Percentiles rank a stretch among this genome's conserved stretches.
Evolutionary conservation across 2,888 invertebrate genomes (phyloP).

Genomic region (Marronus borbonicus): DNA sequence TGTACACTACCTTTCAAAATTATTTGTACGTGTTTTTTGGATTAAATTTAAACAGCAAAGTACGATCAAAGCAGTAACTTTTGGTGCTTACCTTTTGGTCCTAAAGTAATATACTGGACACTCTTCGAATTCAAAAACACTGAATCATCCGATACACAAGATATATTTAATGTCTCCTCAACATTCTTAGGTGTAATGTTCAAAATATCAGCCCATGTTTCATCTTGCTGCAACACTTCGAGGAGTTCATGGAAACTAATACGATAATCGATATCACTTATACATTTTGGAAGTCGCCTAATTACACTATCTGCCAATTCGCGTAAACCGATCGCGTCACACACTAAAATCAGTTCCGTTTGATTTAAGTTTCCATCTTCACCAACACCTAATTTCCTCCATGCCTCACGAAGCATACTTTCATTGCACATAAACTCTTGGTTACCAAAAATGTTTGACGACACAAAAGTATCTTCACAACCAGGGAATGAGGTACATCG

Average conservation of each 20-base stretch:
- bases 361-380: conserved; percentile 77
- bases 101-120: conserved; percentile 68
- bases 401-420: conserved; percentile 77
- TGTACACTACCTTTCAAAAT: too few species aligned
- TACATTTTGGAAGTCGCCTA: conserved; percentile 78
- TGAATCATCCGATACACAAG: conserved; percentile 60
- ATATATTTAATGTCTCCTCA: conserved; percentile 51
- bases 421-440: conserved; percentile 70
- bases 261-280: conserved; percentile 76
- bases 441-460: conserved; percentile 66
- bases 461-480: conserved; percentile 61
- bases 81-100: conserved; percentile 57
- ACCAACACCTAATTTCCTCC: conserved; percentile 76
- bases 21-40: too few species aligned
- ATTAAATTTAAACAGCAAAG: too few species aligned
- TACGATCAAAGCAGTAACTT: too few species aligned
- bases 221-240: conserved; percentile 74
- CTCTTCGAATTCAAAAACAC: conserved; percentile 64
- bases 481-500: conserved; percentile 74
- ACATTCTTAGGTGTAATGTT: conserved; percentile 48
- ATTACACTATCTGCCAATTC: conserved; percentile 77
- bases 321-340: conserved; percentile 79
- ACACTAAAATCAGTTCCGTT: conserved; percentile 77
- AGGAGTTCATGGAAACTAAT: conserved; percentile 80
- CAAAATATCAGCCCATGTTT: conserved; percentile 67